Evolutionary conservation across 2,888 invertebrate genomes (phyloP).

Genomic region (Ypsolopha sequella): DNA sequence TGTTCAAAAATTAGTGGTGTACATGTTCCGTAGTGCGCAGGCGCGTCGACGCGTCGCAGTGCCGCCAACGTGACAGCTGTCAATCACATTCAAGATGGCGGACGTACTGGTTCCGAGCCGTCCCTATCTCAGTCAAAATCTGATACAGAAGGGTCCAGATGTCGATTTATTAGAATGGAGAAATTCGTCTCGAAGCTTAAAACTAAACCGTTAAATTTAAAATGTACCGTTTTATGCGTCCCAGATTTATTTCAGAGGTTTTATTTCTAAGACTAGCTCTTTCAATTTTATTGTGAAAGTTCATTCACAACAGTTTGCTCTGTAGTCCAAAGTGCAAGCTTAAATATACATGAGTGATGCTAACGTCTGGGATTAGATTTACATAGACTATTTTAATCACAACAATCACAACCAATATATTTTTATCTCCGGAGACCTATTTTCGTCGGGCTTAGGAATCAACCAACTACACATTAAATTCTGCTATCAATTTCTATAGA

Average conservation of each 20-base stretch:
- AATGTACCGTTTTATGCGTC: no score
- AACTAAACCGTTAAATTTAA: no score
- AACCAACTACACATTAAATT: no score
- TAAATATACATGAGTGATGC: no score
- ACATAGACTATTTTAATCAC: no score
- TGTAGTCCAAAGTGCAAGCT: no score
- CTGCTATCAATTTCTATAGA: background rate
- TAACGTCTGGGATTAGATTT: no score
- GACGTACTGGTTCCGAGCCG: slow-evolving; percentile 46
- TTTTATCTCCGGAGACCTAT: no score
- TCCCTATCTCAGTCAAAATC: background rate
- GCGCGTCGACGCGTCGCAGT: slow-evolving; percentile 62
- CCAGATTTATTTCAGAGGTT: no score
- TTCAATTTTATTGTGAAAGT: background rate
- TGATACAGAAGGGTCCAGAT: background rate
- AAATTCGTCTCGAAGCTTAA: background rate
- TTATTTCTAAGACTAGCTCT: no score
- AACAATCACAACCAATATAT: no score
- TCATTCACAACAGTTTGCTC: background rate
- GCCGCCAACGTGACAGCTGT: slow-evolving; percentile 70
- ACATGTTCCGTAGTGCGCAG: slow-evolving; percentile 33
- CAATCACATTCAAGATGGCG: slow-evolving; percentile 68
- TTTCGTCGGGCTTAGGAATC: no score
- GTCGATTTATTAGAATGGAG: slow-evolving; percentile 4
- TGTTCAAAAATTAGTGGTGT: background rate